Conservation (phyloP, 2,113 vertebrate genomes). For the Lota lota region DNA sequence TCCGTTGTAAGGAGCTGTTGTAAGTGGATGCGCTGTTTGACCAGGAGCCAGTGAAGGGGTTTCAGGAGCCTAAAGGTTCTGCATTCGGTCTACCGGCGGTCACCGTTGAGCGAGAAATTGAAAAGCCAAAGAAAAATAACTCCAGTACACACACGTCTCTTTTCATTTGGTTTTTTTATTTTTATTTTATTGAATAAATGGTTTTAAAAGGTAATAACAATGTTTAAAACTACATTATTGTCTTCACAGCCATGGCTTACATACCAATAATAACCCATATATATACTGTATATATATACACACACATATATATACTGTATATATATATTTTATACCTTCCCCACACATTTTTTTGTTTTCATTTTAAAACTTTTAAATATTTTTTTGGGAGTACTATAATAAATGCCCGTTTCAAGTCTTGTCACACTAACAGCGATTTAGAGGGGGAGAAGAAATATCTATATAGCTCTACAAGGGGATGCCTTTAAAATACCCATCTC, state of each 20-base stretch:
- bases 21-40: no score
- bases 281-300: slow-evolving; percentile 58
- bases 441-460: slow-evolving; percentile 83
- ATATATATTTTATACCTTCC: slow-evolving; percentile 42
- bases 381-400: slow-evolving; percentile 79
- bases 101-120: neutral
- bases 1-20: no score
- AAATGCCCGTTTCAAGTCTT: slow-evolving; percentile 87
- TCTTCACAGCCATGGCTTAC: slow-evolving; percentile 94
- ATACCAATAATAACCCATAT: slow-evolving; percentile 88
- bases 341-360: slow-evolving; percentile 52
- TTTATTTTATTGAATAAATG: slow-evolving; percentile 99
- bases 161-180: slow-evolving; percentile 72
- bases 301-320: slow-evolving; percentile 48
- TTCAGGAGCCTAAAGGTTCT: no score
- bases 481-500: slow-evolving; percentile 62
- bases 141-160: slow-evolving; percentile 17
- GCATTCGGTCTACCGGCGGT: no score
- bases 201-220: slow-evolving; percentile 99
- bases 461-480: slow-evolving; percentile 84
- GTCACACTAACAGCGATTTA: slow-evolving; percentile 96
- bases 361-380: slow-evolving; percentile 66
- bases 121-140: slow-evolving; percentile 34
- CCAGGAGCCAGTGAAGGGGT: no score
- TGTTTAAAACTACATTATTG: slow-evolving; percentile 99